Evolutionary conservation across 2,113 vertebrate species (phyloP).

Genomic region (Tretioscincus oriximinensis): DNA sequence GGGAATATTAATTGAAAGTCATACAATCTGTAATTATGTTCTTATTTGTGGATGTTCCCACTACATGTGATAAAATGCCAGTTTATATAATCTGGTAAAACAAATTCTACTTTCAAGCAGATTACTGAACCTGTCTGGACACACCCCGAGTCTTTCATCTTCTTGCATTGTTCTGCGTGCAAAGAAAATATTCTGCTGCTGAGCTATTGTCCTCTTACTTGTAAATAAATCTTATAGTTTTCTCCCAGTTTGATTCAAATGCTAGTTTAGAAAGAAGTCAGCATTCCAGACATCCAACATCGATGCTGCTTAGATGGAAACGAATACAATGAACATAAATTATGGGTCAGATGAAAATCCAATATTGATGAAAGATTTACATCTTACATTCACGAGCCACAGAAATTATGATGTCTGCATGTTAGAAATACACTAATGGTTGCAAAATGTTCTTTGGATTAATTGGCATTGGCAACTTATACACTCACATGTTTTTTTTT

Average conservation of each 20-base stretch:
- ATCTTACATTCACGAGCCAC: slow-evolving; percentile 25
- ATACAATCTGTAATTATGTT: too few species aligned
- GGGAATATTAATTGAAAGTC: too few species aligned
- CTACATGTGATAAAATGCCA: too few species aligned
- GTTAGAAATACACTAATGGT: slow-evolving; percentile 63
- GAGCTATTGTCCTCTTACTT: not conserved
- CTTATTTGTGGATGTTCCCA: too few species aligned
- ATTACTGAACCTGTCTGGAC: not conserved
- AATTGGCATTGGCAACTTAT: slow-evolving; percentile 70
- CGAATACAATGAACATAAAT: slow-evolving; percentile 49
- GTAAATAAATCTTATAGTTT: not conserved
- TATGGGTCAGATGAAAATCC: slow-evolving; percentile 37
- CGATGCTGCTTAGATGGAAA: slow-evolving; percentile 18
- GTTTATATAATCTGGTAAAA: too few species aligned
- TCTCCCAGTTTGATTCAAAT: not conserved
- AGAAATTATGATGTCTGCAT: slow-evolving; percentile 49
- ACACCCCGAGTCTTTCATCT: too few species aligned
- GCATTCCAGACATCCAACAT: slow-evolving; percentile 8
- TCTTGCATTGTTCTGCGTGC: not conserved
- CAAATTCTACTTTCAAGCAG: not conserved
- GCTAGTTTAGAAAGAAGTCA: slow-evolving; percentile 32
- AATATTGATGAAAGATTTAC: slow-evolving; percentile 20
- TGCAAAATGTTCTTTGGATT: slow-evolving; percentile 66
- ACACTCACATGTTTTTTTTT: slow-evolving; percentile 69
- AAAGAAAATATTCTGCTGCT: too few species aligned